A percentile compares a stretch with the other conserved stretches of the same genome.
Conservation (phyloP, 2,888 invertebrate species). For the Pomacea canaliculata region DNA sequence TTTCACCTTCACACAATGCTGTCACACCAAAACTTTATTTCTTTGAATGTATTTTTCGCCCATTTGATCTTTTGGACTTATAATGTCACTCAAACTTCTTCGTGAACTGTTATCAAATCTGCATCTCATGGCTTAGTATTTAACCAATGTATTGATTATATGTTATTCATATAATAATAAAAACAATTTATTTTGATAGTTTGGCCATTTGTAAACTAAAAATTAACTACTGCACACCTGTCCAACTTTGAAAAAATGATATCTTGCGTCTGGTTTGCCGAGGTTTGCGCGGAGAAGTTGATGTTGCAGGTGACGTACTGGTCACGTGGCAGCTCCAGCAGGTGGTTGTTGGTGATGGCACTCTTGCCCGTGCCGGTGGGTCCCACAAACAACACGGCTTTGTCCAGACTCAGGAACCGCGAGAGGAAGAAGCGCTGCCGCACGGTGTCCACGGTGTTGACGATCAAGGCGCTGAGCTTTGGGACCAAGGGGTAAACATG, state of each 20-base stretch:
- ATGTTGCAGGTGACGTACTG: conserved; percentile 67
- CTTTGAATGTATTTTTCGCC: no score
- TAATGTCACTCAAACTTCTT: no score
- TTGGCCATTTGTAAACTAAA: no score
- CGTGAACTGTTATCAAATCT: no score
- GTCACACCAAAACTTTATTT: no score
- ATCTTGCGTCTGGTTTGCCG: conserved; percentile 69
- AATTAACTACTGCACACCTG: conserved; percentile 43
- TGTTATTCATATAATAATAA: no score
- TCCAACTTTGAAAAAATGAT: conserved; percentile 69
- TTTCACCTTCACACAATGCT: no score
- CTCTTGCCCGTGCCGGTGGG: conserved; percentile 69
- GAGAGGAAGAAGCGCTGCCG: conserved; percentile 65
- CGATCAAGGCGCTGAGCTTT: conserved; percentile 64
- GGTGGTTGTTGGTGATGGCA: conserved; percentile 67
- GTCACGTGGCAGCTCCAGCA: conserved; percentile 60
- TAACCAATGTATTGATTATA: no score
- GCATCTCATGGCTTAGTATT: no score
- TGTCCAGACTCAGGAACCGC: conserved; percentile 52
- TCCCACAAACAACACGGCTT: conserved; percentile 65
- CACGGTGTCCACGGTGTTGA: conserved; percentile 67
- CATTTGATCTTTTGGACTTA: no score
- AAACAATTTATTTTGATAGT: no score
- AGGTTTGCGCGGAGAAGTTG: conserved; percentile 68
- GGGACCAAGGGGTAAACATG: background rate